Evolutionary conservation across 2,888 invertebrate species (phyloP), one percentile per base, ranked within the genome.

Genomic region (Globia sparganii): DNA sequence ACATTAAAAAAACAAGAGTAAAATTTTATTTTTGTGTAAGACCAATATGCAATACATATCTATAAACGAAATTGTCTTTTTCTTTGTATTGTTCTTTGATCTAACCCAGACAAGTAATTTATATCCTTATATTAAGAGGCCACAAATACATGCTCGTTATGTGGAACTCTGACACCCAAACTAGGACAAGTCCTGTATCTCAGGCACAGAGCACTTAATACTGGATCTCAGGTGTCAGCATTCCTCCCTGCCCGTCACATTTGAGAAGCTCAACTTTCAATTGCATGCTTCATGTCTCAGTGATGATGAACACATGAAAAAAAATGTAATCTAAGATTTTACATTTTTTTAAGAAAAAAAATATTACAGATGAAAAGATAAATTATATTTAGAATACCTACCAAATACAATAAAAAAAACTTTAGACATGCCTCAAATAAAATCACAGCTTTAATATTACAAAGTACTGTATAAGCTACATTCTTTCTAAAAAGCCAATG

Each of bases 11-110:
- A 94, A 93, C 91, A 91, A 94, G 93, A 94, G 91, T 93, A 94
- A 94, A 88, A 94, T 93, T 94, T 95, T 96, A 96, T 96, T 96
- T 96, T 96, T 95, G 92, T 96, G 95, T 95, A 95, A 95, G 94
- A 96, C 94, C 95, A 95, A 95, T 95, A 95, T 95, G 93, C 93
- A 96, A 96, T 96, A 96, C 96, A 96, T 95, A 96, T 95, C 96
- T 94, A 92, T 86, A 90, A 92, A 93, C 88, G 72, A 81, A 65
- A 68, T 40, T 34, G 37, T 18, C 59, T 79, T 84, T 86, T 77
- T 80, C 64, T 81, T 84, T 71, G 13, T 68, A 64, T 28, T 11
- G 66, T 67, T 21, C 4, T 61, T 31, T 53, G n/a, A n/a, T 53
- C 2, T 34, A 34, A 18, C n/a, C 9, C 49, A 34, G 49, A 34